These are phyloP conservation scores for Tipula helvola DNA, from an alignment of 2,888 invertebrate species.

Conservation along the genomic window DNA sequence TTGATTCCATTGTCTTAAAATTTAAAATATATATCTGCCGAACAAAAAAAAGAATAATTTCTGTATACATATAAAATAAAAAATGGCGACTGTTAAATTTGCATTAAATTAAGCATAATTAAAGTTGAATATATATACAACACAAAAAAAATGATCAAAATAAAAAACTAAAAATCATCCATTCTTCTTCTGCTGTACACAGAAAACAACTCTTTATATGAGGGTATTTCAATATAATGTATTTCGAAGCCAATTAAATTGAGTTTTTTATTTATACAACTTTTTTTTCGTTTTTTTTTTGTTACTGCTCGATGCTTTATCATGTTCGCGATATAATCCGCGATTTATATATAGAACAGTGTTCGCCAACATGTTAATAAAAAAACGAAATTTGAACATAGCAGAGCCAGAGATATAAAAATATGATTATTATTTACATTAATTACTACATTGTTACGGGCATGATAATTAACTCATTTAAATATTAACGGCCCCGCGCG, in stretches of 20 bases:
- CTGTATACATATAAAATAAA: background rate
- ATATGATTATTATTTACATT: background rate
- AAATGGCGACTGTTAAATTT: background rate
- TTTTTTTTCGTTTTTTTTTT: background rate
- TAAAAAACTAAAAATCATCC: background rate
- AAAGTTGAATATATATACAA: background rate
- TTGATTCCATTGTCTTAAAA: background rate
- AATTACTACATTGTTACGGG: background rate
- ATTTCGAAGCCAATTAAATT: background rate
- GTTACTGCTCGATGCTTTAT: background rate
- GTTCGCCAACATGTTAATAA: background rate
- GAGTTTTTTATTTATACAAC: background rate
- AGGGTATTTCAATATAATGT: background rate
- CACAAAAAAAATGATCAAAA: background rate
- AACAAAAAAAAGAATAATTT: background rate
- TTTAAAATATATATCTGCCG: background rate
- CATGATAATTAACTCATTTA: background rate
- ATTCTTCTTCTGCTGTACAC: background rate
- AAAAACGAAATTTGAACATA: background rate
- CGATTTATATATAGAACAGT: background rate
- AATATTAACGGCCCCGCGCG: slow-evolving; percentile 7
- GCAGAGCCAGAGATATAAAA: background rate
- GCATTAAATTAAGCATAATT: background rate
- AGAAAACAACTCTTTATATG: background rate
- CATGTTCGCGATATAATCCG: background rate